Evolutionary conservation across 2,888 invertebrate genomes (phyloP), one percentile per base, ranked within the genome.

Genomic region (Augiades crinisus): DNA sequence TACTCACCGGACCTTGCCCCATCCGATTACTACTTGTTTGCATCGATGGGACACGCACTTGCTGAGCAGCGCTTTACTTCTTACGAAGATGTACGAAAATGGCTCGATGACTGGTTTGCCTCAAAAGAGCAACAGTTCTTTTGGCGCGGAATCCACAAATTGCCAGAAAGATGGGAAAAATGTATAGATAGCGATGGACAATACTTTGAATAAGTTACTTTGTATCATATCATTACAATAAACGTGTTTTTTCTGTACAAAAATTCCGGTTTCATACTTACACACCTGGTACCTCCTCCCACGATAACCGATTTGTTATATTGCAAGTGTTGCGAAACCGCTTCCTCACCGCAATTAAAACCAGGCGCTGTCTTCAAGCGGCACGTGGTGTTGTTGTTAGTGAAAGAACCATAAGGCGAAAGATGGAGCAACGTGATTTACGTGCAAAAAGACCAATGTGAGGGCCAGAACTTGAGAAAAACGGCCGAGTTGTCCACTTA

Each of bases 351-450:
- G 30, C 44, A 2, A 31, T 36, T n/a, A 44, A 51, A 13, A 44
- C 44, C 8, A 1, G 24, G 8, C 38, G 51, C 50, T 50, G 49
- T 5, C 56, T 56, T 13, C 52, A 53, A 46, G 34, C 30, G 2
- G n/a, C 34, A 22, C 51, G 55, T 44, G 33, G 49, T 0, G 44
- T 54, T 0, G 50, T 50, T 21, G 60, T 58, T 1, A 58, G 55
- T 33, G 58, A 54, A 33, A 38, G 50, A 33, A 58, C 56, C n/a
- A 45, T 57, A 13, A 57, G 56, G 52, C 53, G 55, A 50, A 31
- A 50, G 13, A 58, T 56, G 57, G 50, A 54, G 49, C 57, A 56
- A 49, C 37, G 19, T 10, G 17, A 43, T 31, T 10, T 12, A 37
- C 55, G 49, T 47, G 3, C 10, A 10, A 1, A 10, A 27, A 27